A percentile compares a stretch with the other conserved stretches of the same genome.
These are phyloP conservation scores for Schizopygopsis pylzovi DNA, from an alignment of 2,797 vertebrate genomes.

Conservation along the genomic window DNA sequence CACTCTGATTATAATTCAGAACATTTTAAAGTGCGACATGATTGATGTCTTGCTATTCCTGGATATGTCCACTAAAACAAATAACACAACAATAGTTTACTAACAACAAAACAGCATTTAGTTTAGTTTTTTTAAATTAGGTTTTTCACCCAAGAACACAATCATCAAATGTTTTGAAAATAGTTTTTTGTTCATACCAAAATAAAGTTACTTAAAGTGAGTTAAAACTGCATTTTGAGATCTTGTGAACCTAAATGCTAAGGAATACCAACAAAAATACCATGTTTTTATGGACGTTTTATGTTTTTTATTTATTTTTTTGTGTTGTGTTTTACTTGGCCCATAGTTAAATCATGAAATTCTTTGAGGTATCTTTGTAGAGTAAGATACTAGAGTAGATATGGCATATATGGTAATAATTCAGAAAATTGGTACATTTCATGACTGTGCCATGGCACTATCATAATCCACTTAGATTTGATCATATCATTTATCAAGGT, in stretches of 20 bases:
- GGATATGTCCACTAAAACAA: not conserved
- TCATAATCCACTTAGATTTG: not conserved
- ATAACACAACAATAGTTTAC: not conserved
- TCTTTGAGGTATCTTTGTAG: not conserved
- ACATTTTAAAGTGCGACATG: not conserved
- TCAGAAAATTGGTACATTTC: not conserved
- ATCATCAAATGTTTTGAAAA: not conserved
- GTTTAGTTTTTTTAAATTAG: not conserved
- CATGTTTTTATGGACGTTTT: too few species aligned
- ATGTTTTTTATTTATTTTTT: too few species aligned
- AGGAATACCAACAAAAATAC: not conserved
- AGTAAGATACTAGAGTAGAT: too few species aligned
- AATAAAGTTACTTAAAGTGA: not conserved
- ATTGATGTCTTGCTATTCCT: not conserved
- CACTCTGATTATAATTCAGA: not conserved
- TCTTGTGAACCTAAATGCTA: not conserved
- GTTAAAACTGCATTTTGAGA: not conserved
- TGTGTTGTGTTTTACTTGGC: not conserved
- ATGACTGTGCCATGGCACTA: not conserved
- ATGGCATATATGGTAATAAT: too few species aligned
- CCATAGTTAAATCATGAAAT: not conserved
- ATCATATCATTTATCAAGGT: not conserved
- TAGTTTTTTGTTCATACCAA: not conserved
- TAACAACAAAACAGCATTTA: not conserved
- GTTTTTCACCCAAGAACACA: not conserved